These are phyloP conservation scores for Glossosoma conforme DNA, from an alignment of 1,140 invertebrate species.

Conservation along the genomic window DNA sequence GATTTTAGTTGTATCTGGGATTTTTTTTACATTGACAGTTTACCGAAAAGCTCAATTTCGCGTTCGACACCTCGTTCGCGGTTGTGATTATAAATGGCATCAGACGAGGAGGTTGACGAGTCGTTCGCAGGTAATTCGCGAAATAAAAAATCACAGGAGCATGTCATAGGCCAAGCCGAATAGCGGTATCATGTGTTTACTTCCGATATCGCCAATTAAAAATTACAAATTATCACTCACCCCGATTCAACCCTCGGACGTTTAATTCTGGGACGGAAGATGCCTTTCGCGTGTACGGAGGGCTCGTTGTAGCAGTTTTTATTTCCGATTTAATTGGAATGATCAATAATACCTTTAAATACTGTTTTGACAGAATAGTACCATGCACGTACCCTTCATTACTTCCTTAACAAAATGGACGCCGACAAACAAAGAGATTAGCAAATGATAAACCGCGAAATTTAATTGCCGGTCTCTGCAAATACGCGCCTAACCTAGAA, in stretches of 20 bases:
- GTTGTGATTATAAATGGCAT: constrained; percentile 55
- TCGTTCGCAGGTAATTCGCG: constrained; percentile 67
- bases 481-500: constrained; percentile 22
- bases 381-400: constrained; percentile 43
- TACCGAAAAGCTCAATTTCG: too few species aligned
- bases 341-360: constrained; percentile 25
- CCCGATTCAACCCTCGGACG: constrained; percentile 27
- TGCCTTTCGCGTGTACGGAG: too few species aligned
- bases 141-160: constrained; percentile 36
- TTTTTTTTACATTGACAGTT: too few species aligned
- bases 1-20: constrained; percentile 19
- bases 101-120: constrained; percentile 72
- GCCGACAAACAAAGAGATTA: constrained; percentile 64
- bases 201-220: constrained; percentile 51
- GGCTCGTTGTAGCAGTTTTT: too few species aligned
- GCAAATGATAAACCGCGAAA: constrained; percentile 37
- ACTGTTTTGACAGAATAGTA: constrained; percentile 27
- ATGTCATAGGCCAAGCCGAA: constrained; percentile 52
- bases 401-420: constrained; percentile 65
- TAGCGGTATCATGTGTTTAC: constrained; percentile 54
- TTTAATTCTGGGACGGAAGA: constrained; percentile 16
- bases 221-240: constrained; percentile 42
- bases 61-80: not conserved
- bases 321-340: constrained; percentile 21
- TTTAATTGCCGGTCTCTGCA: constrained; percentile 11